Base-by-base conservation (phyloP, 1,140 invertebrate species). In the Dendroctonus ponderosae region DNA sequence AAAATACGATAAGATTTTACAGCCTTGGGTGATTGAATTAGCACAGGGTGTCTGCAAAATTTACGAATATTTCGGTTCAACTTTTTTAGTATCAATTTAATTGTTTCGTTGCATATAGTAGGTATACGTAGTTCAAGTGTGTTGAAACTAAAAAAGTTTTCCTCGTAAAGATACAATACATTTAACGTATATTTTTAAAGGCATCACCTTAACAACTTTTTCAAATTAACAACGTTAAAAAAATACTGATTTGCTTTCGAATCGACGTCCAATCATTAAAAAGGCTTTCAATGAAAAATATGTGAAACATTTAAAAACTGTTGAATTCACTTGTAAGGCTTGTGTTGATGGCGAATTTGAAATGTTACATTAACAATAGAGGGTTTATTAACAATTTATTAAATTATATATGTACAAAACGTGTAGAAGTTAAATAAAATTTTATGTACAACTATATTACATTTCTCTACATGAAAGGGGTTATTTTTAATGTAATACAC, bases 1-100 rank as follows among this genome's bases (percentile, higher is more conserved):
- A 75, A 74, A 71, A 75, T 72, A 68, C 66, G 66, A 68, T 68
- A 68, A 57, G 66, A 62, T 62, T 61, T 68, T 68, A 76, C 74
- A 75, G 74, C 74, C 75, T 75, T 71, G 59, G 52, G 66, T 68
- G 60, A 68, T 68, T 68, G 66, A 68, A 68, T 61, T 50, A 61
- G 49, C 60, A 62, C 48, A 7, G n/a, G 42, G 11, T 54, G 6
- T 38, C 6, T 37, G 39, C 12, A 54, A 54, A 26, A 9, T 54
- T 15, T 54, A 6, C 49, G 38, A 6, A 8, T 41, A n/a, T 60
- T 12, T 12, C 46, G n/a, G n/a, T 7, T 11, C 26, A 11, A 39
- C 26, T 26, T 26, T 26, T 26, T 26, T 26, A 26, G 26, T 26
- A 26, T 26, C 26, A 26, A 26, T 26, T 26, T 26, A 26, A 26